Conservation (phyloP, 2,113 vertebrate species). For the Oostethus manadensis region DNA sequence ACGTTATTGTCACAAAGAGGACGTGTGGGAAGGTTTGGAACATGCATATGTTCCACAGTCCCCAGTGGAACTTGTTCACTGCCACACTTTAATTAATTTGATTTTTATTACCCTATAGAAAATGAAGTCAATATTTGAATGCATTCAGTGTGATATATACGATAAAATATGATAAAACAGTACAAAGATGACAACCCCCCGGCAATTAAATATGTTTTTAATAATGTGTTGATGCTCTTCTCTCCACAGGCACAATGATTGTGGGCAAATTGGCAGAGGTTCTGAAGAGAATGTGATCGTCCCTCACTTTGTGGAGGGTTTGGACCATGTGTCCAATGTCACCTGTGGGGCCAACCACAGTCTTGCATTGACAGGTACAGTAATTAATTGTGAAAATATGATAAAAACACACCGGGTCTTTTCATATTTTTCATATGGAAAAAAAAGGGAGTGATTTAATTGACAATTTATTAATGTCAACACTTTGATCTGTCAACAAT, state of each 20-base stretch:
- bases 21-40: slow-evolving; percentile 40
- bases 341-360: slow-evolving; percentile 53
- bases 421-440: not conserved
- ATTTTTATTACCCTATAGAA: slow-evolving; percentile 47
- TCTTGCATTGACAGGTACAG: slow-evolving; percentile 51
- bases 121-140: slow-evolving; percentile 23
- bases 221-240: slow-evolving; percentile 43
- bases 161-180: slow-evolving; percentile 34
- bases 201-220: slow-evolving; percentile 52
- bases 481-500: not conserved
- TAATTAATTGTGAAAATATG: not conserved
- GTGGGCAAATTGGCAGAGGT: slow-evolving; percentile 53
- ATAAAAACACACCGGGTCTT: too few species aligned
- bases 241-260: slow-evolving; percentile 48
- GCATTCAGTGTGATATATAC: slow-evolving; percentile 10
- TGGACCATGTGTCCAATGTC: slow-evolving; percentile 46
- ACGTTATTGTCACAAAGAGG: slow-evolving; percentile 59
- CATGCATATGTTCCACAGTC: slow-evolving; percentile 52
- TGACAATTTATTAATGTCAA: not conserved
- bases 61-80: slow-evolving; percentile 45
- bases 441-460: not conserved
- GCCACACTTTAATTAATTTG: slow-evolving; percentile 39
- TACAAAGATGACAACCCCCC: slow-evolving; percentile 29
- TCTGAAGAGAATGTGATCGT: slow-evolving; percentile 41
- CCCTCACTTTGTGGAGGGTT: slow-evolving; percentile 40